These are phyloP conservation scores for Vanessa atalanta DNA, from an alignment of 1,140 invertebrate species.

Conservation along the genomic window DNA sequence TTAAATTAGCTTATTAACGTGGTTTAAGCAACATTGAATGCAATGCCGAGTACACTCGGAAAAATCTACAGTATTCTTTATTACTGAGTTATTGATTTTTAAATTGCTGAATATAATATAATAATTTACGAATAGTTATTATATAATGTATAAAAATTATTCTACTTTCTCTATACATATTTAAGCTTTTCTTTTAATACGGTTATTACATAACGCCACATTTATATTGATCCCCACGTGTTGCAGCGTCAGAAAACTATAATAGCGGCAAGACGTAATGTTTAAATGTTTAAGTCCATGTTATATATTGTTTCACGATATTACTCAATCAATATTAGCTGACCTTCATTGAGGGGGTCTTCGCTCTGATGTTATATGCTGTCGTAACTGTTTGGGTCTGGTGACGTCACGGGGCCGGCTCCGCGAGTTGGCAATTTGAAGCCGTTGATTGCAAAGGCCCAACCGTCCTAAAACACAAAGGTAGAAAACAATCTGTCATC, in stretches of 20 bases:
- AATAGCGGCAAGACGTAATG: neutral
- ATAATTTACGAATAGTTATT: neutral
- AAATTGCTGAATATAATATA: neutral
- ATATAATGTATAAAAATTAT: conserved; percentile 1
- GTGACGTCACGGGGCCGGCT: conserved; percentile 53
- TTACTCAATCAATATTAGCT: conserved; percentile 69
- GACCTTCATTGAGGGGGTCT: conserved; percentile 58
- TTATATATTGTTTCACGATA: neutral
- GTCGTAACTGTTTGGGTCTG: conserved; percentile 79
- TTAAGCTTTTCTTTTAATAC: neutral
- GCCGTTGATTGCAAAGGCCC: conserved; percentile 70
- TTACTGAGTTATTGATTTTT: neutral
- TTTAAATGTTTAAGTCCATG: conserved; percentile 4
- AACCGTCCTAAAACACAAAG: conserved; percentile 71
- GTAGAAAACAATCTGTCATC: no score
- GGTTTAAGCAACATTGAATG: neutral
- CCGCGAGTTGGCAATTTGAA: conserved; percentile 68
- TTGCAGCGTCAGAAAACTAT: neutral
- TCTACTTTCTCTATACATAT: conserved; percentile 8
- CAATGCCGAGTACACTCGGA: no score
- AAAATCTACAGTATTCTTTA: neutral
- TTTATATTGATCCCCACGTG: conserved; percentile 5
- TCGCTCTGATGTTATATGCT: conserved; percentile 77
- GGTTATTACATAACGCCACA: conserved; percentile 1
- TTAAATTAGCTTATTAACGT: no score